Evolutionary conservation across 2,113 vertebrate species (phyloP), one percentile per base, ranked within the genome.

Genomic region (Puntigrus tetrazona): DNA sequence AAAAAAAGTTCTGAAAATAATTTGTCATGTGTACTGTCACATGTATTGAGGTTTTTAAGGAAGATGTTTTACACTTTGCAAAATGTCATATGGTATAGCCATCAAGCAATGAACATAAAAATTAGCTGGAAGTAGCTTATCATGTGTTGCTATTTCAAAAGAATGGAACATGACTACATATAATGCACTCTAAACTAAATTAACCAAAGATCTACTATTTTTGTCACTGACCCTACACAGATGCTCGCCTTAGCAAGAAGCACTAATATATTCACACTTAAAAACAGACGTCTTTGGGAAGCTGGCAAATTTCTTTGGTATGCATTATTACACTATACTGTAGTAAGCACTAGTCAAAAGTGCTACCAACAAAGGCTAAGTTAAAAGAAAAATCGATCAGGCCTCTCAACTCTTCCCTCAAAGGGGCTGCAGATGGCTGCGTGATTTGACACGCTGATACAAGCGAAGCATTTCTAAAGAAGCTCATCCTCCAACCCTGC

Each of bases 401-500:
- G 25, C 34, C 10, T n/a, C 31, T 50, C 69, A 20, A 25, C 38
- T 13, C 22, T 81, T 31, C 31, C 55, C 47, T 69, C 72, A 31
- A 6, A 38, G 38, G 67, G 59, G 45, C 34, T 67, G 47, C 47
- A 25, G 59, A 76, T 73, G 36, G 61, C 85, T 36, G 47, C 14
- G 18, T 57, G 75, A 84, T 43, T 52, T 59, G 47, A 78, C 72
- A 65, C 5, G 27, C 16, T 2, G 20, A 82, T 82, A 86, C 65
- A 69, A 82, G 52, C 41, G 4, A 63, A 85, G 79, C 22, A 69
- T 86, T 86, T 86, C 73, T 47, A 77, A 82, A 82, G 36, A 76
- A 10, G 20, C 57, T 34, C 1, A 22, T 16, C 29, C 38, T 77
- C 63, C 50, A 45, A 29, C 47, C 72, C 59, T 74, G 16, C 14